phyloP scores from a whole-genome alignment of 2,888 invertebrate species.

The Tryphoninae sp. region DNA sequence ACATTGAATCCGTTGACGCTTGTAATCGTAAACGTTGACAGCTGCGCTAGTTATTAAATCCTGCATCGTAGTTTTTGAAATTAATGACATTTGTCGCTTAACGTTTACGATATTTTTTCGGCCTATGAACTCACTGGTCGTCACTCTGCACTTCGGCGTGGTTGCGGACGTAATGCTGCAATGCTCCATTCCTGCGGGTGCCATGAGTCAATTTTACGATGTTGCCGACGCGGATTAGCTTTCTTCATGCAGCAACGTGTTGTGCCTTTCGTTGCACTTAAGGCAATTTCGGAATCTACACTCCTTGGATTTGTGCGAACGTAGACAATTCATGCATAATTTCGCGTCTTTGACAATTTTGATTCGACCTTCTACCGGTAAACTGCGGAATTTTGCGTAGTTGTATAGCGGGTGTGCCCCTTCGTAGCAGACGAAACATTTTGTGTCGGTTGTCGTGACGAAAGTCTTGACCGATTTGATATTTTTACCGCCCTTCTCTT shows the following conservation, averaged over 20 bases:
- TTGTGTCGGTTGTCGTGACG: not conserved
- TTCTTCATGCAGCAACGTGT: slow-evolving; percentile 22
- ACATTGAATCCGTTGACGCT: not conserved
- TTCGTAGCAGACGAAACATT: slow-evolving; percentile 28
- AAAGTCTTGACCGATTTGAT: slow-evolving; percentile 15
- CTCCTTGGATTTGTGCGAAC: not conserved
- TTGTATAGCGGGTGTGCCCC: slow-evolving; percentile 34
- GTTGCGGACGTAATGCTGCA: not conserved
- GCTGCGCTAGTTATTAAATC: slow-evolving; percentile 54
- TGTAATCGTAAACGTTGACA: slow-evolving; percentile 23
- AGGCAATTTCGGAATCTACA: slow-evolving; percentile 9
- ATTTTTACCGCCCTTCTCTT: not conserved
- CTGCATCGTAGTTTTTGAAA: not conserved
- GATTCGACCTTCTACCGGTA: slow-evolving; percentile 23
- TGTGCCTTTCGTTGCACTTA: slow-evolving; percentile 11
- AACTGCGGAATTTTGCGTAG: slow-evolving; percentile 43
- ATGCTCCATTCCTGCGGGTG: slow-evolving; percentile 1
- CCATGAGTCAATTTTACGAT: not conserved
- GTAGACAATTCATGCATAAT: slow-evolving; percentile 50
- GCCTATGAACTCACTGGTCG: not conserved
- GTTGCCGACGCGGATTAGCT: not conserved
- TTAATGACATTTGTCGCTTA: slow-evolving; percentile 12
- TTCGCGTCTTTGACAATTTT: slow-evolving; percentile 23
- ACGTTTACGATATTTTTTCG: not conserved
- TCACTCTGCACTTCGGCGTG: not conserved